Conservation (phyloP, 2,888 invertebrate species). For the Petrolisthes manimaculis region DNA sequence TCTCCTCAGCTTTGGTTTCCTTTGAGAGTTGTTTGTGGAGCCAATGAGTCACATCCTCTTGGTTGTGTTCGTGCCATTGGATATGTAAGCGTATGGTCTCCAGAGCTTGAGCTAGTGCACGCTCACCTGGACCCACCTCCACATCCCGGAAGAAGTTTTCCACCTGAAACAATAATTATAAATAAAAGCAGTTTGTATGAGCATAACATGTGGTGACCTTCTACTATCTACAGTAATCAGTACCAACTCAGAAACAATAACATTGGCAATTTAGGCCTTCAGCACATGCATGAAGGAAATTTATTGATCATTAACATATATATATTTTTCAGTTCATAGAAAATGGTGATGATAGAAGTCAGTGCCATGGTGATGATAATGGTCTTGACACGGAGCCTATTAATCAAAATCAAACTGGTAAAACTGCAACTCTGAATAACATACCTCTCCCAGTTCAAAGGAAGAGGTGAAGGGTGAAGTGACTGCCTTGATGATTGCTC, state of each 20-base stretch:
- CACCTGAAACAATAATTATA: conserved; percentile 72
- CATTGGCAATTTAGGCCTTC: no score
- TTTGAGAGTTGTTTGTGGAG: conserved; percentile 68
- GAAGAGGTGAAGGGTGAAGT: conserved; percentile 80
- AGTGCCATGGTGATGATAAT: no score
- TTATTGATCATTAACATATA: no score
- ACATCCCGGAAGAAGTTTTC: conserved; percentile 75
- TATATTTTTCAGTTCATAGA: no score
- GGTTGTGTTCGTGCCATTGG: conserved; percentile 80
- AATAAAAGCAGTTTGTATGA: not conserved
- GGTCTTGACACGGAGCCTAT: no score
- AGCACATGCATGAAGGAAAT: no score
- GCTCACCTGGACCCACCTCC: conserved; percentile 74
- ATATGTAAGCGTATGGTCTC: conserved; percentile 86
- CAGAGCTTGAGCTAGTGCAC: conserved; percentile 80
- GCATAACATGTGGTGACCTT: not conserved
- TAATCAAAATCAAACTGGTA: no score
- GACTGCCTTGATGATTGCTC: conserved; percentile 77
- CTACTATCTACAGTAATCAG: no score
- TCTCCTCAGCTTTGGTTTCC: not conserved
- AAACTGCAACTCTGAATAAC: conserved; percentile 28
- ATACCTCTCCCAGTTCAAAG: conserved; percentile 81
- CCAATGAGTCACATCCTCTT: conserved; percentile 74
- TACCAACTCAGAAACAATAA: no score
- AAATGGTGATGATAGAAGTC: no score